Base-by-base conservation (phyloP, 2,797 vertebrate species). In the Neosilurus hyrtlii region DNA sequence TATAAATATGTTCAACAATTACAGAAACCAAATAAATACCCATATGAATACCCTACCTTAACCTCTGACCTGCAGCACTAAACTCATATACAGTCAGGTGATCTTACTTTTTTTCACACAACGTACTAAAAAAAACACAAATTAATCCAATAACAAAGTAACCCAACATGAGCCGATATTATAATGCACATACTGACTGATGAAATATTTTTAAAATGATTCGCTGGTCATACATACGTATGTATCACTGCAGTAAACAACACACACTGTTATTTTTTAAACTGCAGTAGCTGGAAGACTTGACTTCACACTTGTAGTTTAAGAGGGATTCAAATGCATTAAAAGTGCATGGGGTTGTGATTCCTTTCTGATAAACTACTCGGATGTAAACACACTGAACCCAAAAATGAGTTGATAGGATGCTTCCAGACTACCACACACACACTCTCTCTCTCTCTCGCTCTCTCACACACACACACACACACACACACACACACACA, bases 311-410 rank as follows among this genome's bases (percentile, higher is more conserved):
- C 37, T 62, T 35, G 57, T 14, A 11, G 24, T 62, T 65, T 16
- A 4, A 65, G n/a, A 26, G 20, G 7, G 22, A 76, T 12, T 35
- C 18, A 57, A 20, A 37, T 37, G 26, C 1, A 4, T 43, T 8
- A 24, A 62, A 63, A 75, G 73, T 59, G 56, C 57, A 49, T 22
- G 24, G n/a, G 26, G 57, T 26, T 51, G 15, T 26, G 20, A 78
- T 37, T 35, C 59, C 9, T 77, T 74, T 82, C 88, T 83, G 77
- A 84, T 88, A 78, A 49, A 65, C 80, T 56, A 78, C 75, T 82
- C 62, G 22, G 52, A 65, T 54, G 59, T 56, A 30, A 84, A 62
- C 35, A 15, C 52, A 70, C 59, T 59, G 73, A 86, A 80, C 74
- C 74, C 52, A 43, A 77, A 57, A 68, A 75, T 54, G 74, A 56